Evolutionary conservation across 2,888 invertebrate genomes (phyloP), one percentile per base, ranked within the genome.

Genomic region (Dynastes hyllus): DNA sequence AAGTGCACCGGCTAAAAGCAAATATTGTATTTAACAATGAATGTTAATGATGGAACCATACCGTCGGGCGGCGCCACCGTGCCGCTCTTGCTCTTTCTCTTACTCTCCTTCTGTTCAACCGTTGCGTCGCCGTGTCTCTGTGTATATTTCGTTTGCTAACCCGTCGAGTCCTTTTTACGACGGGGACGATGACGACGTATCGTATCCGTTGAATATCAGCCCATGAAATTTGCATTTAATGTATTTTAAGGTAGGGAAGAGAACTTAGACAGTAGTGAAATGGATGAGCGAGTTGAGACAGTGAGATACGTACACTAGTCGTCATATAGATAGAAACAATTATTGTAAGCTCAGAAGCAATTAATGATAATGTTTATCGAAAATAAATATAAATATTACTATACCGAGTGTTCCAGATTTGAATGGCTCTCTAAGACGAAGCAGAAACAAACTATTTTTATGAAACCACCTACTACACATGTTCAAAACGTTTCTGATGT

Each of bases 11-110:
- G 85, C 83, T 83, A 84, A 82, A 83, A 76, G 79, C 78, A 81
- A 81, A 81, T 81, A 81, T 81, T 81, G 79, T 86, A 86, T 85
- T 85, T 85, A 86, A 86, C 86, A 87, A 86, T 86, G 86, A 86
- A 86, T 86, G 85, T 84, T 86, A 86, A 87, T 85, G 85, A 86
- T 81, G 81, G 76, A 80, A 84, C 81, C 61, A 63, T 61, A 16
- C 61, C 61, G 73, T 27, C 61, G 6, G 61, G 73, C 73, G 73
- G 63, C 73, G 73, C 61, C 45, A 63, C 73, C 58, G 73, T 22
- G 32, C 32, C 5, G 5, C 32, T 37, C 5, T 45, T 45, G 45
- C 45, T 45, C 11, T 8, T 11, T 45, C 45, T 45, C 45, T 45
- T 45, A 45, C 45, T 45, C 45, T 45, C 45, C 45, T 40, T 40